Evolutionary conservation across 2,888 invertebrate species (phyloP).

Genomic region (Eretmocerus hayati): DNA sequence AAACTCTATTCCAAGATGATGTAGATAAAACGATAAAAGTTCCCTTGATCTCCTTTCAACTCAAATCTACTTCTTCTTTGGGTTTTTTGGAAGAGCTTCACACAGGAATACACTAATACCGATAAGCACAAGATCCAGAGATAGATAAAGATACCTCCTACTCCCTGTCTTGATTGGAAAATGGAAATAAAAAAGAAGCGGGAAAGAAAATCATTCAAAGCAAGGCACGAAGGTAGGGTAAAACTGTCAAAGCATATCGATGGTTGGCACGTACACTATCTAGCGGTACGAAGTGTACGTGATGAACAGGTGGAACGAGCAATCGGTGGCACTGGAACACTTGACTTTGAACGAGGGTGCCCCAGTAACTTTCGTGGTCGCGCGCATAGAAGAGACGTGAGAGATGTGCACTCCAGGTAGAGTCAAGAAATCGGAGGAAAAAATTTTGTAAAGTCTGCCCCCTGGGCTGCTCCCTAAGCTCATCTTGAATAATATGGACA

Average conservation of each 20-base stretch:
- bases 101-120: too few relatives aligned
- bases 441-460: too few relatives aligned
- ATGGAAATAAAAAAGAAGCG: not conserved
- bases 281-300: conserved; percentile 3
- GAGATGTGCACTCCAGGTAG: too few relatives aligned
- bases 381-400: too few relatives aligned
- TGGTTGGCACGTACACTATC: conserved; percentile 1
- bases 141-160: not conserved
- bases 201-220: not conserved
- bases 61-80: too few relatives aligned
- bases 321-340: conserved; percentile 7
- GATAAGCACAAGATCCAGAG: not conserved
- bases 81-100: too few relatives aligned
- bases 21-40: too few relatives aligned
- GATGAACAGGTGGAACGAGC: conserved; percentile 9
- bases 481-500: too few relatives aligned
- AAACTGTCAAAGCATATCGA: not conserved
- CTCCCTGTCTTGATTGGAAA: not conserved
- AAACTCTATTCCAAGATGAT: too few relatives aligned
- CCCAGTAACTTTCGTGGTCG: not conserved
- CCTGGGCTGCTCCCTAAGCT: too few relatives aligned
- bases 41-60: too few relatives aligned
- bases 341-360: conserved; percentile 22
- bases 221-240: not conserved
- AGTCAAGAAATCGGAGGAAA: too few relatives aligned